Evolutionary conservation across 2,888 invertebrate genomes (phyloP).

Genomic region (Osmoderma eremita): DNA sequence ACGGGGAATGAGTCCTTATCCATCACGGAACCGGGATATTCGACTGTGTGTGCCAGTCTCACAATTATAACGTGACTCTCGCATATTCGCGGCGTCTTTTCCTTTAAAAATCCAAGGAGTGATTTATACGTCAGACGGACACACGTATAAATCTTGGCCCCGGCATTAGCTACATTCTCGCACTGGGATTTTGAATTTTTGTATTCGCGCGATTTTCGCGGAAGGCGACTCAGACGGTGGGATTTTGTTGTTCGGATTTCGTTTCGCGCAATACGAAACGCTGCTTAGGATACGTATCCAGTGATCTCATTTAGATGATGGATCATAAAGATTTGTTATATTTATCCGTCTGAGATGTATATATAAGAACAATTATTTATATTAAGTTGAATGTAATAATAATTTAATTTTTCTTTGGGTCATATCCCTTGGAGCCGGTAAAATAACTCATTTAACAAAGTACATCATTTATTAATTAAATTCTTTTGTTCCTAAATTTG

Average conservation of each 20-base stretch:
- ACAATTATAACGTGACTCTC: slow-evolving; percentile 49
- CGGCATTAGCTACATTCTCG: slow-evolving; percentile 28
- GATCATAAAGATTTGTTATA: too few relatives aligned
- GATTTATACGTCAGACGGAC: slow-evolving; percentile 39
- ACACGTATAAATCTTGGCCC: slow-evolving; percentile 37
- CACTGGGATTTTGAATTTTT: slow-evolving; percentile 17
- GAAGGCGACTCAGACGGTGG: slow-evolving; percentile 6
- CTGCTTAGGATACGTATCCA: background rate
- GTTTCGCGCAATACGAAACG: background rate
- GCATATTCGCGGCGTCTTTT: slow-evolving; percentile 46
- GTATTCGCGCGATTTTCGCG: slow-evolving; percentile 10
- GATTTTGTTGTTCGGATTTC: slow-evolving; percentile 14
- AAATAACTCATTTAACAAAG: too few relatives aligned
- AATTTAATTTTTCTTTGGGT: too few relatives aligned
- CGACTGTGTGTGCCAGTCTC: slow-evolving; percentile 39
- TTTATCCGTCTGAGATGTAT: too few relatives aligned
- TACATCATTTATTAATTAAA: too few relatives aligned
- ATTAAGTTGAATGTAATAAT: too few relatives aligned
- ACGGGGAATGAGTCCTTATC: slow-evolving; percentile 48
- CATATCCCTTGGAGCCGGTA: too few relatives aligned
- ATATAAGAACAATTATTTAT: too few relatives aligned
- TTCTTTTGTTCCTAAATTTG: too few relatives aligned
- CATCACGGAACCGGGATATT: slow-evolving; percentile 47
- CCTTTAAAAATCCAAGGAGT: slow-evolving; percentile 38
- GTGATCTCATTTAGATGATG: slow-evolving; percentile 1